phyloP scores from a whole-genome alignment of 2,113 vertebrate species.

The Muscicapa adusta region DNA sequence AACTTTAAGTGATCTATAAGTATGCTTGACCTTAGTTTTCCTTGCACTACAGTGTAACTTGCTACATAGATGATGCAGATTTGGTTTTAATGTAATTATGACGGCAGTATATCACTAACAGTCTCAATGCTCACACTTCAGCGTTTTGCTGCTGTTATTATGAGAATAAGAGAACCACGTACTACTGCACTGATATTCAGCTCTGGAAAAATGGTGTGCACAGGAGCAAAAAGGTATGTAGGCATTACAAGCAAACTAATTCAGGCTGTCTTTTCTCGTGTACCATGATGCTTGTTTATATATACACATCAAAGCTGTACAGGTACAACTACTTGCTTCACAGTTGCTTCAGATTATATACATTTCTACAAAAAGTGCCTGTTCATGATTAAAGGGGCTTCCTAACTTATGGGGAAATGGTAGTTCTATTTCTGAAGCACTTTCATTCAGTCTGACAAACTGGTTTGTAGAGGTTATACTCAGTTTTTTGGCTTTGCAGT shows the following conservation, averaged over 20 bases:
- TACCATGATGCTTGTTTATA: neutral
- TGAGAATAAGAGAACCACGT: slow-evolving; percentile 98
- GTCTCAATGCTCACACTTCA: slow-evolving; percentile 56
- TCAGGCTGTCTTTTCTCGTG: neutral
- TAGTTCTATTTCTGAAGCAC: neutral
- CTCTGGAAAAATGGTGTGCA: slow-evolving; percentile 99
- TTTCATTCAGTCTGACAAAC: neutral
- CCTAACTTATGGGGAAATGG: neutral
- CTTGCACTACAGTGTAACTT: neutral
- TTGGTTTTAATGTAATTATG: neutral
- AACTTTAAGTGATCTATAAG: neutral
- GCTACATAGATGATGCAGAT: neutral
- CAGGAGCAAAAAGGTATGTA: slow-evolving; percentile 92
- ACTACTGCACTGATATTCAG: slow-evolving; percentile 99
- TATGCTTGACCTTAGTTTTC: neutral
- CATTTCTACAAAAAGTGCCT: neutral
- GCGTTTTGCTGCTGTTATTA: slow-evolving; percentile 99
- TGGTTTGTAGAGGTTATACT: neutral
- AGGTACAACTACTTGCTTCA: neutral
- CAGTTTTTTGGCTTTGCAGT: neutral
- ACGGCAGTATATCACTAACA: neutral
- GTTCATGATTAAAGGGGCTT: neutral
- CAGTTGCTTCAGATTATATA: neutral
- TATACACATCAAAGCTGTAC: neutral
- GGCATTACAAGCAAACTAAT: neutral